phyloP scores from a whole-genome alignment of 2,888 invertebrate genomes.

The Andrena trimmerana region DNA sequence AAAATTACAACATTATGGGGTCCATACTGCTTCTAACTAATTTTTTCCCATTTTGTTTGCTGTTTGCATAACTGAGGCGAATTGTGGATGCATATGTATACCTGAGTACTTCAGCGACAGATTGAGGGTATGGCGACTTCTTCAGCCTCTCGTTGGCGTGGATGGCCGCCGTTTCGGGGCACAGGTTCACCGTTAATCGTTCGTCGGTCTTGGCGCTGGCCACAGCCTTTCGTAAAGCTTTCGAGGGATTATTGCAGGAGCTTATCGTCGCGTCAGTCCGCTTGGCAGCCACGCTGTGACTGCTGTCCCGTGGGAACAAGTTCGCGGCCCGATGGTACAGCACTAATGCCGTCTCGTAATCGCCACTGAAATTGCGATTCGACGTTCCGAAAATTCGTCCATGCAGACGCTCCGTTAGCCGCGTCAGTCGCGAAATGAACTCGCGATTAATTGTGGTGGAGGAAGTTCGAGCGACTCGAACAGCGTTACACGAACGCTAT shows the following conservation, averaged over 20 bases:
- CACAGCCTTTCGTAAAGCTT: slow-evolving; percentile 57
- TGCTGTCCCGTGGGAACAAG: slow-evolving; percentile 74
- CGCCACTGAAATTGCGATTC: slow-evolving; percentile 72
- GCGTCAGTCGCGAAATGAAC: background rate
- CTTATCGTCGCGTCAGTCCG: slow-evolving; percentile 75
- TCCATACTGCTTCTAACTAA: no score
- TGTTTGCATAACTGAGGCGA: no score
- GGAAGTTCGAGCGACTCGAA: background rate
- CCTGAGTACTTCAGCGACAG: slow-evolving; percentile 72
- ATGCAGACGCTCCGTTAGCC: background rate
- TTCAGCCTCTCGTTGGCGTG: slow-evolving; percentile 67
- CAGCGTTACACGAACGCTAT: no score
- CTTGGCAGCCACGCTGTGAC: slow-evolving; percentile 74
- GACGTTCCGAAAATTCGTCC: slow-evolving; percentile 16
- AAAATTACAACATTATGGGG: no score
- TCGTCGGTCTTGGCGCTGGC: slow-evolving; percentile 50
- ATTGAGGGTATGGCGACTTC: slow-evolving; percentile 67
- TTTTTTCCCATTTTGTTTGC: background rate
- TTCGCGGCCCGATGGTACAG: slow-evolving; percentile 80
- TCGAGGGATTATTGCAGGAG: slow-evolving; percentile 73
- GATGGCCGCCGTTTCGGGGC: slow-evolving; percentile 72
- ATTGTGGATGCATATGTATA: slow-evolving; percentile 28
- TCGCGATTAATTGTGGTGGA: slow-evolving; percentile 31
- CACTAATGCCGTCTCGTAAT: slow-evolving; percentile 81
- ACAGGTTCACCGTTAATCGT: slow-evolving; percentile 64